Evolutionary conservation across 2,113 vertebrate species (phyloP).

Genomic region (Ptilorrhoa leucosticta): DNA sequence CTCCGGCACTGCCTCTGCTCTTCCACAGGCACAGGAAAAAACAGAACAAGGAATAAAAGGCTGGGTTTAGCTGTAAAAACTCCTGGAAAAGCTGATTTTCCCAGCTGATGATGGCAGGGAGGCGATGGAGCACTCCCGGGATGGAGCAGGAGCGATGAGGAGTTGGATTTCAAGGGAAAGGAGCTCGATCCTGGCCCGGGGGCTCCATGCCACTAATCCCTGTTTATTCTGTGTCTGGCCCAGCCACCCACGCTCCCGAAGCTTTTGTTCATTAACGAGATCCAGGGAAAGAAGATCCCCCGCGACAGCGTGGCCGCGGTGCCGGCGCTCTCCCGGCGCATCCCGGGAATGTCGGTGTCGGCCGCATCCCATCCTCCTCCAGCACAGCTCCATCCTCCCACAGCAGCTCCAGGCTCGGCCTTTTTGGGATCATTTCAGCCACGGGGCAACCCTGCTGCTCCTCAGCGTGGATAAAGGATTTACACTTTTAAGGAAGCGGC

Average conservation of each 20-base stretch:
- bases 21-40: background rate
- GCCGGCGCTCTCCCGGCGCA: background rate
- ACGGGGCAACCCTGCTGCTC: background rate
- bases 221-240: slow-evolving; percentile 21
- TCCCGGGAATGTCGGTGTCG: background rate
- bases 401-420: background rate
- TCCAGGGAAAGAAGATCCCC: background rate
- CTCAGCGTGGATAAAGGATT: fast-evolving
- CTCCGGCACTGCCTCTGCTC: background rate
- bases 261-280: background rate
- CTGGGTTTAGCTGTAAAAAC: background rate
- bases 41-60: background rate
- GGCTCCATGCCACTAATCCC: background rate
- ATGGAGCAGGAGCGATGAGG: fast-evolving
- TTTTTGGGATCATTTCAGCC: background rate
- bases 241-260: background rate
- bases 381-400: background rate
- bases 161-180: background rate
- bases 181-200: background rate
- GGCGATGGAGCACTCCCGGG: background rate
- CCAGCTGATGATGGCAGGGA: background rate
- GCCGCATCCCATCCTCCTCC: background rate
- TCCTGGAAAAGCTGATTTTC: background rate
- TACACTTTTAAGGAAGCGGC: background rate
- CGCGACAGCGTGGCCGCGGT: background rate